A percentile compares a stretch with the other conserved stretches of the same genome.
These are phyloP conservation scores for Apodemia hepburni DNA, from an alignment of 2,888 invertebrate genomes.

Conservation along the genomic window DNA sequence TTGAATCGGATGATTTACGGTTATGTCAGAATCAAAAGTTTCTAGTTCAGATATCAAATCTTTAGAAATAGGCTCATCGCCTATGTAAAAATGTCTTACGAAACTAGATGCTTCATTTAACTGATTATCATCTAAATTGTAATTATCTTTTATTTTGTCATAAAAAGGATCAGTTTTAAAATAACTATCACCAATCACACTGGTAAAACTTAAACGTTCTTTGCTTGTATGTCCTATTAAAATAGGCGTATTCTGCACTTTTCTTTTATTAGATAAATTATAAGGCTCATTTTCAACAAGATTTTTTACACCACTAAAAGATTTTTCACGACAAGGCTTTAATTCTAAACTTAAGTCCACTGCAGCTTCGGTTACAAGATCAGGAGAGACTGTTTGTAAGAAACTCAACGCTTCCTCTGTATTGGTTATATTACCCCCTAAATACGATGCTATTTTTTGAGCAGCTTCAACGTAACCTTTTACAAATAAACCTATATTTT, in stretches of 20 bases:
- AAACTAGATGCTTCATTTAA: conserved; percentile 43
- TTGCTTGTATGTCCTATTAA: conserved; percentile 60
- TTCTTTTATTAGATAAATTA: conserved; percentile 50
- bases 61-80: conserved; percentile 50
- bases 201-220: conserved; percentile 40
- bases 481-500: conserved; percentile 55
- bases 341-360: conserved; percentile 47
- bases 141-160: conserved; percentile 49
- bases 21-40: conserved; percentile 60
- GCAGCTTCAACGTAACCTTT: conserved; percentile 53
- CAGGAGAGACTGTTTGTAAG: conserved; percentile 44
- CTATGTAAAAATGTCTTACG: conserved; percentile 60
- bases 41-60: conserved; percentile 43
- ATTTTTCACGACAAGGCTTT: conserved; percentile 61
- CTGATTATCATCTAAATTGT: conserved; percentile 49
- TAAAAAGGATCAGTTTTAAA: conserved; percentile 54
- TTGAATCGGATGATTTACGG: conserved; percentile 56
- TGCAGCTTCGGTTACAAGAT: conserved; percentile 54
- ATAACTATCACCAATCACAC: conserved; percentile 41
- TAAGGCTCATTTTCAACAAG: conserved; percentile 59
- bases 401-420: conserved; percentile 55
- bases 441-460: conserved; percentile 51
- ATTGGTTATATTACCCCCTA: conserved; percentile 54
- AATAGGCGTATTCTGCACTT: conserved; percentile 56
- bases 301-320: conserved; percentile 60